Evolutionary conservation across 2,888 invertebrate species (phyloP).

Genomic region (Nymphalis urticae): DNA sequence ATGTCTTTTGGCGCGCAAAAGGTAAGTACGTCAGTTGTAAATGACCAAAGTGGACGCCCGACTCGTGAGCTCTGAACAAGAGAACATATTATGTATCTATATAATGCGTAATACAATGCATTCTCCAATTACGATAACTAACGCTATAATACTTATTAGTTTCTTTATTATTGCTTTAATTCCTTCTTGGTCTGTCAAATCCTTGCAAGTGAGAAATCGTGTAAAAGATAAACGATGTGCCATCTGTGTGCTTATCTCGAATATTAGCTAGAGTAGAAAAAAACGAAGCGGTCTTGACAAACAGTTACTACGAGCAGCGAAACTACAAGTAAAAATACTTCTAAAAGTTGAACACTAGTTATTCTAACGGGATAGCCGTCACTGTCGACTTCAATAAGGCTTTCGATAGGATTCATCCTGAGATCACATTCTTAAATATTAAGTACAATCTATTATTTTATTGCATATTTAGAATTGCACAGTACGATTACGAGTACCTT

Average conservation of each 20-base stretch:
- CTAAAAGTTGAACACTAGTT: conserved; percentile 65
- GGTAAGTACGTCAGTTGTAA: conserved; percentile 50
- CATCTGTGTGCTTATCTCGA: conserved; percentile 65
- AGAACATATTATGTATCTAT: conserved; percentile 24
- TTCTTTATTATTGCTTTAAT: conserved; percentile 69
- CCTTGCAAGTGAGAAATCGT: conserved; percentile 70
- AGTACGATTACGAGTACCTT: conserved; percentile 68
- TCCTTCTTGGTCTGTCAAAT: conserved; percentile 70
- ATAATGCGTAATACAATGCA: conserved; percentile 45
- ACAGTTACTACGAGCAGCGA: conserved; percentile 71
- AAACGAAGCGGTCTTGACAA: conserved; percentile 60
- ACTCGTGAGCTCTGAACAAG: conserved; percentile 18
- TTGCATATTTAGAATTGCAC: conserved; percentile 80
- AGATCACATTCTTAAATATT: conserved; percentile 80
- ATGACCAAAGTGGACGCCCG: conserved; percentile 34
- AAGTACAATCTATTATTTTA: conserved; percentile 74
- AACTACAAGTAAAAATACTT: conserved; percentile 69
- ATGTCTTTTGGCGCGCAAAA: conserved; percentile 75
- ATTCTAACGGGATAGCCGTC: conserved; percentile 68
- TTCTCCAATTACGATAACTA: conserved; percentile 53
- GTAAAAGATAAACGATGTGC: conserved; percentile 70
- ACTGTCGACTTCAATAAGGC: conserved; percentile 70
- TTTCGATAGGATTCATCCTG: conserved; percentile 77
- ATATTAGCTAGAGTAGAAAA: conserved; percentile 65
- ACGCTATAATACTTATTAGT: conserved; percentile 60